Evolutionary conservation across 1,140 invertebrate genomes (phyloP).

Genomic region (Tyrophagus putrescentiae): DNA sequence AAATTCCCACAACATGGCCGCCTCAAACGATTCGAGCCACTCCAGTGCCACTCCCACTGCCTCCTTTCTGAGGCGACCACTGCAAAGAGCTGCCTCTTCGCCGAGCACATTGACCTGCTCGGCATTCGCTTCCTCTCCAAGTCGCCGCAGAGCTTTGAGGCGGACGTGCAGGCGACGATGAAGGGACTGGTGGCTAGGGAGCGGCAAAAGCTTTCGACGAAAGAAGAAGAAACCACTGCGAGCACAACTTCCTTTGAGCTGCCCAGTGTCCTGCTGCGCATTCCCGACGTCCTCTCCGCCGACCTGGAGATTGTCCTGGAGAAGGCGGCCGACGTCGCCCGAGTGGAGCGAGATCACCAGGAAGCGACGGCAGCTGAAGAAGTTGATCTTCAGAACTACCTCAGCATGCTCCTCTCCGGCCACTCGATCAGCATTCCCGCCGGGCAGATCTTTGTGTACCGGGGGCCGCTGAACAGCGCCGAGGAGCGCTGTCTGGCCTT

Average conservation of each 20-base stretch:
- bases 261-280: no score
- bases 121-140: not conserved
- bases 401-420: not conserved
- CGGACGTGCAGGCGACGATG: constrained; percentile 5
- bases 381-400: not conserved
- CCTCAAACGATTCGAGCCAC: no score
- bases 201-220: no score
- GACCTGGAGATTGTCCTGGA: no score
- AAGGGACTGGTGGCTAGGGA: not conserved
- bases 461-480: constrained; percentile 13
- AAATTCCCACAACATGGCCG: no score
- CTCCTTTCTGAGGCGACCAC: no score
- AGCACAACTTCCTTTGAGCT: no score
- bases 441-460: constrained; percentile 17
- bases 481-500: constrained; percentile 8
- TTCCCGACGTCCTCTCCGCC: no score
- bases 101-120: not conserved
- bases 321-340: no score
- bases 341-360: not conserved
- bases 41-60: no score
- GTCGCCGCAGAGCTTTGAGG: not conserved
- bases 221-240: no score
- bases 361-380: not conserved
- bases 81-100: no score
- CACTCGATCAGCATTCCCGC: not conserved